Base-by-base conservation (phyloP, 2,888 invertebrate species). In the Entomobrya proxima region DNA sequence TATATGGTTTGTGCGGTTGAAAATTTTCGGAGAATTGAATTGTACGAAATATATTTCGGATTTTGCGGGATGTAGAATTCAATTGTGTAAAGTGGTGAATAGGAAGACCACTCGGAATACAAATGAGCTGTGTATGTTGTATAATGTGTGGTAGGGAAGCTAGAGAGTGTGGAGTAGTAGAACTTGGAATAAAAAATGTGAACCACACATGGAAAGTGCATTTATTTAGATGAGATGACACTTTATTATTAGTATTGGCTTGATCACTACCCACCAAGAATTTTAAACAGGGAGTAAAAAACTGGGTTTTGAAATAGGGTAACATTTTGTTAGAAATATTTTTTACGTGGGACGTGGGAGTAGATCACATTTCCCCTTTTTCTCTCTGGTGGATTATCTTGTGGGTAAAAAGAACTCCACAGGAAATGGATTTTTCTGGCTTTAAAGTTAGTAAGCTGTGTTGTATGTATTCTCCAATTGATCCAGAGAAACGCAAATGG, bases 381-480 rank as follows among this genome's bases (percentile, higher is more conserved):
- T n/a, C 18, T 64, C n/a, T 64, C 35, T 15, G 30, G 52, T 47
- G 75, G 75, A 75, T 75, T 75, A 85, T 67, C 67, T 30, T 35
- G 5, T 78, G 67, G 32, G 30, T 30, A 67, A 69, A 44, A 18
- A 44, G 47, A 18, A 64, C 2, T 21, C 24, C 4, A 55, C 55
- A 64, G 64, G 78, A 64, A 78, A 78, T 61, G 64, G 50, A 64
- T 64, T 47, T 47, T 40, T 40, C 30, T 27, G 11, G 47, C 15
- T 47, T 13, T 47, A 15, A n/a, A 47, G 47, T 47, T 47, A n/a
- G 2, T 13, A 47, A 15, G 3, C n/a, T 47, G 11, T 47, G 11
- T 9, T 47, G 13, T 7, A 47, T 47, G 47, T 13, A 47, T 47
- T 47, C n/a, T 47, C n/a, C n/a, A n/a, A n/a, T 40, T 40, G 9